Conservation (phyloP, 2,797 vertebrate species). For the Cottoperca gobio region DNA sequence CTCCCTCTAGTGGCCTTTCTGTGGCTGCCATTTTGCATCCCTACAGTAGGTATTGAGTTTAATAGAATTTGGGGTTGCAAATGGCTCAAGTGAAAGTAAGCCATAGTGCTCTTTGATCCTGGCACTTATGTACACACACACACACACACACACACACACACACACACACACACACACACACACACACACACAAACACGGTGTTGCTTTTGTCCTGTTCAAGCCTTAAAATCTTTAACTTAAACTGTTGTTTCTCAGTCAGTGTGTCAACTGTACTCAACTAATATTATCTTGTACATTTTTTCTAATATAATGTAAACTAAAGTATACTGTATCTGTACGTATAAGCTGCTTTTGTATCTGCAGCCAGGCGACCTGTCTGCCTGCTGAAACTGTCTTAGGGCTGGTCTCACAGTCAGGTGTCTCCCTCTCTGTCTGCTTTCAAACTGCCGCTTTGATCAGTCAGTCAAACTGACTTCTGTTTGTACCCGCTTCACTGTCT, state of each 20-base stretch:
- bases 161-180: conserved; percentile 26
- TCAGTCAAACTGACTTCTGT: conserved; percentile 57
- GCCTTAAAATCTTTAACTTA: conserved; percentile 84
- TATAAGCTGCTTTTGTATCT: conserved; percentile 74
- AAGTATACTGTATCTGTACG: conserved; percentile 55
- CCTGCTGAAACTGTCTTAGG: conserved; percentile 51
- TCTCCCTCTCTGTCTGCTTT: conserved; percentile 26
- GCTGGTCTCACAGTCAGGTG: conserved; percentile 36
- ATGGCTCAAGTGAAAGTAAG: conserved; percentile 76
- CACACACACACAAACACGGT: conserved; percentile 41
- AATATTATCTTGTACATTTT: conserved; percentile 69
- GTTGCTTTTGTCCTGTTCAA: conserved; percentile 84
- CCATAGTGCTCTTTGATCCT: conserved; percentile 77
- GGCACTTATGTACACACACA: conserved; percentile 57
- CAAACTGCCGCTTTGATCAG: conserved; percentile 44
- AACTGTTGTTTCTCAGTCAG: conserved; percentile 61
- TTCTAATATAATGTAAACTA: conserved; percentile 65
- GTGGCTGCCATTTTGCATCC: conserved; percentile 72
- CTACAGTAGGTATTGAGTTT: conserved; percentile 51
- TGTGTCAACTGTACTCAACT: conserved; percentile 69
- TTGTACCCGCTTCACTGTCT: conserved; percentile 60
- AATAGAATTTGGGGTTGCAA: conserved; percentile 56
- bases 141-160: conserved; percentile 27
- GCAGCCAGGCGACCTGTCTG: conserved; percentile 46
- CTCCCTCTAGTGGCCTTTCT: conserved; percentile 80